phyloP scores from a whole-genome alignment of 2,113 vertebrate genomes.

The Xyrauchen texanus region DNA sequence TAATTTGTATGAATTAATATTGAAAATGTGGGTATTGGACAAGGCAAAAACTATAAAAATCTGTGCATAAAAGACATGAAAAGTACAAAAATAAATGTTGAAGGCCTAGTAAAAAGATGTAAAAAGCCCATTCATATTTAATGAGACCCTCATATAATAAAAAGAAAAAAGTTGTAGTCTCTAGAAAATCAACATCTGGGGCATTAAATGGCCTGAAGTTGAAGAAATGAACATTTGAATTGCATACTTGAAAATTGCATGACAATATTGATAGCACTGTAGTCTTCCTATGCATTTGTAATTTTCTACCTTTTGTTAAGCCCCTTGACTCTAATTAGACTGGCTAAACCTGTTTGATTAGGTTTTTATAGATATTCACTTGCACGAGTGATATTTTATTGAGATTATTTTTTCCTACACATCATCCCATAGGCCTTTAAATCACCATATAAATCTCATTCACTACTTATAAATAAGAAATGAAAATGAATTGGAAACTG shows the following conservation, averaged over 20 bases:
- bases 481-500: too few relatives aligned
- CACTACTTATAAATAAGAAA: slow-evolving; percentile 21
- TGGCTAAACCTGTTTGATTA: background rate
- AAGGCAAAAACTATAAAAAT: too few relatives aligned
- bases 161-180: too few relatives aligned
- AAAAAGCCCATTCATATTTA: too few relatives aligned
- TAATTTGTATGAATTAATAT: too few relatives aligned
- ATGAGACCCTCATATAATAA: too few relatives aligned
- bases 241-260: background rate
- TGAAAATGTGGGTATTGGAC: too few relatives aligned
- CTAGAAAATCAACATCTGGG: too few relatives aligned
- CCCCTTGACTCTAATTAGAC: slow-evolving; percentile 18
- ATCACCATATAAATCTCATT: slow-evolving; percentile 32
- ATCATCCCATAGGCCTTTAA: slow-evolving; percentile 17
- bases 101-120: too few relatives aligned
- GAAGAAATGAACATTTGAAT: background rate
- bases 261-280: background rate
- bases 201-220: too few relatives aligned
- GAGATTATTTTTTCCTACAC: slow-evolving; percentile 1
- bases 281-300: slow-evolving; percentile 6
- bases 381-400: slow-evolving; percentile 19
- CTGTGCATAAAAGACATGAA: too few relatives aligned
- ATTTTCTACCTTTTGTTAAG: slow-evolving; percentile 16
- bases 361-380: slow-evolving; percentile 2
- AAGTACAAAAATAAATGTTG: too few relatives aligned